These are phyloP conservation scores for Drosophila micromelanica DNA, from an alignment of 1,140 invertebrate genomes.

Conservation along the genomic window DNA sequence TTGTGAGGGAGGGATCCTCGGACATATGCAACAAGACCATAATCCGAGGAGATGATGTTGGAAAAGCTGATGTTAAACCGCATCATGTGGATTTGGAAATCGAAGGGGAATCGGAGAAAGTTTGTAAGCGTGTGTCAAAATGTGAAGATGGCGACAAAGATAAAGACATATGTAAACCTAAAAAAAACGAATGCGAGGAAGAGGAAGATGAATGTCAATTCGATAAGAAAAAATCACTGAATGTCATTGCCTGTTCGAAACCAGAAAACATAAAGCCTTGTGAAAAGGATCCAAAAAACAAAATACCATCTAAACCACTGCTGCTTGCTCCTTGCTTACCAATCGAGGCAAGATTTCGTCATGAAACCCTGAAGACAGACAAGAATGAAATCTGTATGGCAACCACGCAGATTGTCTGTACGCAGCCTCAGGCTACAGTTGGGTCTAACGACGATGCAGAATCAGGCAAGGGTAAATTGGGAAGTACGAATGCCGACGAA, in stretches of 20 bases:
- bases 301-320: no score
- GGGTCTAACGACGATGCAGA: neutral
- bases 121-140: neutral
- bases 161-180: neutral
- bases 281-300: no score
- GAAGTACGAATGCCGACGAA: neutral
- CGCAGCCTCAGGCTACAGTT: neutral
- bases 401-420: neutral
- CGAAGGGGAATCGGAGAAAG: neutral
- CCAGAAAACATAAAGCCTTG: neutral
- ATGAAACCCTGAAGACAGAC: no score
- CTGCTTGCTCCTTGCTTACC: no score
- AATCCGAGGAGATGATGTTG: conserved; percentile 28
- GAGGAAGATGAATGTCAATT: neutral
- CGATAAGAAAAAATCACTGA: neutral
- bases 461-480: neutral
- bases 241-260: neutral
- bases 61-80: conserved; percentile 48
- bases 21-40: conserved; percentile 62
- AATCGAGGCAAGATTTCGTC: no score
- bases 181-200: neutral
- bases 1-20: neutral
- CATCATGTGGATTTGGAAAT: conserved; percentile 39
- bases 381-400: neutral
- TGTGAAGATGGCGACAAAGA: neutral